Conservation (phyloP, 92 coral and sea anemone genomes). For the Parazoanthus swiftii region DNA sequence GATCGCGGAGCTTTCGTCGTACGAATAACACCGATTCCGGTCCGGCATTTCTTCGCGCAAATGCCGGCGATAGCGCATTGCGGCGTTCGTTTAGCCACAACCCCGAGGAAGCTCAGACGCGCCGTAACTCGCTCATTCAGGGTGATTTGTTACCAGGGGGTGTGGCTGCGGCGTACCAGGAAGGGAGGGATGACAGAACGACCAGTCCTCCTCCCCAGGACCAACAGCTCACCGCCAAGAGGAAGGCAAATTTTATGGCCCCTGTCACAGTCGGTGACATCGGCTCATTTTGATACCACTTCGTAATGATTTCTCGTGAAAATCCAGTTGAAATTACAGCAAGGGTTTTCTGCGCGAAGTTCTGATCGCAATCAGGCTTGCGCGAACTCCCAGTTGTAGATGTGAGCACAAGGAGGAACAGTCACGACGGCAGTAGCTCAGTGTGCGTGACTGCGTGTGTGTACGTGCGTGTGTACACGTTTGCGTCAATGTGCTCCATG, state of each 20-base stretch:
- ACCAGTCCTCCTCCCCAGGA: not conserved
- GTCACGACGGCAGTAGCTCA: not conserved
- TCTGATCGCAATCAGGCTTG: not conserved
- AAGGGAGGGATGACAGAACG: conserved; percentile 6
- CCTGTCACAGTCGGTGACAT: conserved; percentile 28
- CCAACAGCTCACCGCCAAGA: not conserved
- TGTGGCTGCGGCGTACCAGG: not conserved
- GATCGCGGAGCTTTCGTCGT: conserved; percentile 81
- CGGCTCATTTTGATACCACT: conserved; percentile 19
- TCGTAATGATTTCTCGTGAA: not conserved
- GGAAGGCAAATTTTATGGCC: conserved; percentile 29
- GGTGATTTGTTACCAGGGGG: conserved; percentile 44
- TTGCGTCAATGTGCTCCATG: too few relatives aligned
- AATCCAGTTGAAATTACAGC: not conserved
- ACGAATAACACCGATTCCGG: conserved; percentile 61
- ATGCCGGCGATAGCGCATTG: conserved; percentile 21
- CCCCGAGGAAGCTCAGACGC: conserved; percentile 66
- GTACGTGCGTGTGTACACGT: too few relatives aligned
- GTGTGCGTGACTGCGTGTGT: not conserved
- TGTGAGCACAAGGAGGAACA: not conserved
- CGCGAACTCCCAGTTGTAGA: not conserved
- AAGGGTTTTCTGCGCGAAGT: not conserved
- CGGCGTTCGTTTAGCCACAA: conserved; percentile 89
- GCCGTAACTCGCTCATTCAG: conserved; percentile 70
- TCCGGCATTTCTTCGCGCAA: conserved; percentile 49